Conservation (phyloP, 2,113 vertebrate genomes). For the Rutilus rutilus region DNA sequence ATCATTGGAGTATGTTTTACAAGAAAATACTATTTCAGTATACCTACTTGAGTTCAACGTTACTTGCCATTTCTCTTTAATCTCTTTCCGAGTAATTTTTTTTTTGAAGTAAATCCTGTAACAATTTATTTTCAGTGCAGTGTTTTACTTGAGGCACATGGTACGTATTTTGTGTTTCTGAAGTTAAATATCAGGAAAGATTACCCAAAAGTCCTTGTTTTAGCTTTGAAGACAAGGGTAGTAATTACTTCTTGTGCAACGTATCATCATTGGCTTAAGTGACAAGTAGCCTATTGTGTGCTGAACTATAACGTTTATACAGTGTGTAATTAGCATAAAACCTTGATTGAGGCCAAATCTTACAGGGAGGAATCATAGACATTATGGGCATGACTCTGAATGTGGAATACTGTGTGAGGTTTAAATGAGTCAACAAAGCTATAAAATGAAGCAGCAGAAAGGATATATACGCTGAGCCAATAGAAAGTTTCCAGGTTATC, state of each 20-base stretch:
- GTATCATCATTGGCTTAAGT: slow-evolving; percentile 28
- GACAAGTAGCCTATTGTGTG: slow-evolving; percentile 24
- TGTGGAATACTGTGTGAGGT: not conserved
- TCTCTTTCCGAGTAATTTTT: no score
- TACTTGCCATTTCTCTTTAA: not conserved
- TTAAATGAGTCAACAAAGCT: slow-evolving; percentile 13
- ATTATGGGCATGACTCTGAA: not conserved
- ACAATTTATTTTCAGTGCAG: not conserved
- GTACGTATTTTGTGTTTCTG: not conserved
- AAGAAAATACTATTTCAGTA: not conserved
- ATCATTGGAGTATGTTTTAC: not conserved
- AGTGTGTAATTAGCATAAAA: slow-evolving; percentile 23
- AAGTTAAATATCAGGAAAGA: slow-evolving; percentile 8
- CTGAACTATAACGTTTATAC: not conserved
- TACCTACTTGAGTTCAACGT: not conserved
- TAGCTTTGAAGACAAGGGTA: not conserved
- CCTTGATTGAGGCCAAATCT: slow-evolving; percentile 18
- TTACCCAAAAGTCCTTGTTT: not conserved
- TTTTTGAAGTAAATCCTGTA: not conserved
- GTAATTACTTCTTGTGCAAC: slow-evolving; percentile 20
- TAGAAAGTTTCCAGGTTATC: slow-evolving; percentile 14
- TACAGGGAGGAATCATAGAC: not conserved
- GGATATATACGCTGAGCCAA: not conserved
- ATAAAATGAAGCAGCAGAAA: not conserved
- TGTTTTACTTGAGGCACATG: not conserved